These are phyloP conservation scores for Oryzias curvinotus DNA, from an alignment of 2,113 vertebrate genomes.

Conservation along the genomic window DNA sequence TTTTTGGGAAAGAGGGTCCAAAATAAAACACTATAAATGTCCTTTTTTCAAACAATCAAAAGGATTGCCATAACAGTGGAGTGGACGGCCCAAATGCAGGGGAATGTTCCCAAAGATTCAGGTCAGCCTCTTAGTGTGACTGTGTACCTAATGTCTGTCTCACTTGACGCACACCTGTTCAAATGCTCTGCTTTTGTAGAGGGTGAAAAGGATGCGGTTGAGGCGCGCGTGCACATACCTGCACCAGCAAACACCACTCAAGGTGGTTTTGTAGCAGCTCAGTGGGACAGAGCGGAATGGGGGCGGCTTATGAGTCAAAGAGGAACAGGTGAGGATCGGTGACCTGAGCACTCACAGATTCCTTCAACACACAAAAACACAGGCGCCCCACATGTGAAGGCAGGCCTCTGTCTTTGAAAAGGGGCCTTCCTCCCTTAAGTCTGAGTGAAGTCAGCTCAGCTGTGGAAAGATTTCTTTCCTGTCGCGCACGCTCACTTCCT, in stretches of 20 bases:
- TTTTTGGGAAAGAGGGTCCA: no score
- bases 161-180: neutral
- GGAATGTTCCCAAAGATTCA: no score
- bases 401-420: slow-evolving; percentile 52
- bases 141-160: no score
- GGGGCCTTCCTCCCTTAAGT: slow-evolving; percentile 51
- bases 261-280: slow-evolving; percentile 23
- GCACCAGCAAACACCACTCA: slow-evolving; percentile 7
- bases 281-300: slow-evolving; percentile 37
- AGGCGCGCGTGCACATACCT: slow-evolving; percentile 18
- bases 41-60: no score
- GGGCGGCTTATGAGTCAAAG: slow-evolving; percentile 45
- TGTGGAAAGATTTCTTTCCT: slow-evolving; percentile 75
- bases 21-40: no score
- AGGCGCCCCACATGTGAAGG: slow-evolving; percentile 65
- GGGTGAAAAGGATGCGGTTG: slow-evolving; percentile 12
- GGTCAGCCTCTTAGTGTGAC: no score
- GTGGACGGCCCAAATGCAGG: no score
- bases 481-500: slow-evolving; percentile 14
- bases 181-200: slow-evolving; percentile 34
- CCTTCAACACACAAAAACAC: slow-evolving; percentile 21
- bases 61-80: no score
- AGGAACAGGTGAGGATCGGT: slow-evolving; percentile 59
- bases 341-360: slow-evolving; percentile 26
- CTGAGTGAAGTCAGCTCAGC: slow-evolving; percentile 72